These are phyloP conservation scores for Oncopodura yosiiana DNA, from an alignment of 1,140 invertebrate genomes.

Conservation along the genomic window DNA sequence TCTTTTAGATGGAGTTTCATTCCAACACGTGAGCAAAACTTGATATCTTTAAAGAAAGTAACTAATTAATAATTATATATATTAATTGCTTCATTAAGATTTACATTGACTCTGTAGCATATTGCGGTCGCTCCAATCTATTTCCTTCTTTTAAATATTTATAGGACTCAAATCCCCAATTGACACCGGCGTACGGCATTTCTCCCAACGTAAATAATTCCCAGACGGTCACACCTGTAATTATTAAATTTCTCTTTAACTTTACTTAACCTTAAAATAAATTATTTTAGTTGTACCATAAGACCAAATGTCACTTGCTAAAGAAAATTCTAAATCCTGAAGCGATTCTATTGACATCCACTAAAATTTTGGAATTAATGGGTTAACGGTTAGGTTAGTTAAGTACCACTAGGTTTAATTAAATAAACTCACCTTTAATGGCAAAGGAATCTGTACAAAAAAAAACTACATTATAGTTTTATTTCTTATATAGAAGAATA, in stretches of 20 bases:
- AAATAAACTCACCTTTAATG: too few species aligned
- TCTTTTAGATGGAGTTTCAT: neutral
- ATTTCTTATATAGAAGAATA: neutral
- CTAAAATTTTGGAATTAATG: too few species aligned
- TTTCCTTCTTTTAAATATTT: neutral
- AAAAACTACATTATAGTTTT: too few species aligned
- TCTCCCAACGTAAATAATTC: constrained; percentile 38
- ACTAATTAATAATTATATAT: neutral
- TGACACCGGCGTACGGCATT: constrained; percentile 7
- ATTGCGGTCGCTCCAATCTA: neutral
- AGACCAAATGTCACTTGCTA: constrained; percentile 38
- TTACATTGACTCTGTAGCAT: neutral
- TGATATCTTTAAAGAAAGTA: neutral
- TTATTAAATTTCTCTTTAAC: too few species aligned
- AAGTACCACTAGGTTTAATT: too few species aligned
- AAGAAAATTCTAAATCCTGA: constrained; percentile 35
- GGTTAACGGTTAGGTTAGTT: too few species aligned
- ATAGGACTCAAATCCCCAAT: constrained; percentile 8
- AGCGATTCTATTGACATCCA: constrained; percentile 39
- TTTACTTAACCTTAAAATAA: too few species aligned
- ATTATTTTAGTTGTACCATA: constrained; percentile 52
- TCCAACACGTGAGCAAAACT: constrained; percentile 2
- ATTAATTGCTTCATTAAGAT: neutral
- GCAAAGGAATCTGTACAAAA: too few species aligned
- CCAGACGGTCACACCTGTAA: constrained; percentile 40